Base-by-base conservation (phyloP, 2,797 vertebrate species). In the Apodemus agrarius region DNA sequence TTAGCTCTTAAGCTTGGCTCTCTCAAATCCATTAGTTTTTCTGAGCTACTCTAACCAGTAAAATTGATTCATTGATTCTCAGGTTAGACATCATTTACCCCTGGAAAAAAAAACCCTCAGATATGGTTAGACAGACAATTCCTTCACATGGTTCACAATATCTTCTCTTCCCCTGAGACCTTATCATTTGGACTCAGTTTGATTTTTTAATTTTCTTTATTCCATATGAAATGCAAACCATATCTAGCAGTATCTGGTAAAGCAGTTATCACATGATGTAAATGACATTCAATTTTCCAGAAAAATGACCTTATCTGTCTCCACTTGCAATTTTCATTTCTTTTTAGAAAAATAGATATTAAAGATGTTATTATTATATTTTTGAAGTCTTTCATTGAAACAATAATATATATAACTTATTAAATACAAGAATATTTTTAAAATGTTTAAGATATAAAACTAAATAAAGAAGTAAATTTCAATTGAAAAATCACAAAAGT, bases 321-420 rank as follows among this genome's bases (percentile, higher is more conserved):
- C 75, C 29, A 86, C 17, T 57, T 82, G 12, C 26, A 93, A 34
- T 52, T 80, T 76, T 81, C 52, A 79, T 14, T n/a, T 82, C 21
- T 59, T 87, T 83, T 67, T 82, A 40, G 10, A 16, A 85, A 81
- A 24, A 16, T n/a, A 63, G 17, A 49, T 67, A 43, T 85, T 94
- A 93, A 93, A 61, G 7, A 46, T 91, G 83, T 12, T 29, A 61
- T 11, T 10, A 61, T 89, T 63, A 74, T 13, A 80, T 43, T 82
- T 74, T 43, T 14, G 67, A 40, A 74, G 2, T 0, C 26, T 72
- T 40, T 46, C 57, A 67, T 16, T 78, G 31, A 40, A 85, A 85
- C 0, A 90, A 57, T 89, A 94, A 43, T 90, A 94, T 57, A 61
- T 29, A 14, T 65, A 74, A 81, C 40, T 78, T 96, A 75, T 61